Conservation (phyloP, 2,113 vertebrate species). For the Micronisus gabar region DNA sequence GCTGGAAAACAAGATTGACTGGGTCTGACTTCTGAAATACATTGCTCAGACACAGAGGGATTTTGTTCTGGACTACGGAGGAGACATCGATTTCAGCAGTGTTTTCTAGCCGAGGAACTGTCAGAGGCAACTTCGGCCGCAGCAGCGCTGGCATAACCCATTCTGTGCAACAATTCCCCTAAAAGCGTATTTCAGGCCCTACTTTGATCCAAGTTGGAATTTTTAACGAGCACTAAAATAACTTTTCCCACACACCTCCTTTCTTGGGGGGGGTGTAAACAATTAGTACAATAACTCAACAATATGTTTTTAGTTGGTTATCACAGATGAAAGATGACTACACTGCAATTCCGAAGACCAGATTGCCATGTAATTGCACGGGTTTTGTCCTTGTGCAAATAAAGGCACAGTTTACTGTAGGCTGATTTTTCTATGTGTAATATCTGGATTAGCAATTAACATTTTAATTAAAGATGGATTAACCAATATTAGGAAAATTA, state of each 20-base stretch:
- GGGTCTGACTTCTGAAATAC: background rate
- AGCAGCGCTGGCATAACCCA: background rate
- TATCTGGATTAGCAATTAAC: constrained; percentile 54
- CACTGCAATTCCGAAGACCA: background rate
- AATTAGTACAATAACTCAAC: background rate
- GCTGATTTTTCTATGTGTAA: background rate
- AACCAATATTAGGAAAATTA: constrained; percentile 57
- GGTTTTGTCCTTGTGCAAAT: background rate
- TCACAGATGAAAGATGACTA: background rate
- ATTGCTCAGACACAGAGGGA: background rate
- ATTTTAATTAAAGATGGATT: constrained; percentile 65
- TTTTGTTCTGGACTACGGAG: background rate
- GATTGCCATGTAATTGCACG: background rate
- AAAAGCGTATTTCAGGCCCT: background rate
- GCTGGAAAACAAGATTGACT: background rate
- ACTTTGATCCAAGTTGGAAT: background rate
- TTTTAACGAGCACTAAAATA: background rate
- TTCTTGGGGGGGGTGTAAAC: background rate
- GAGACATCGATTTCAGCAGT: background rate
- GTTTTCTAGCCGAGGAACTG: background rate
- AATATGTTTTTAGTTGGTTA: background rate
- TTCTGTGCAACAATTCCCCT: background rate
- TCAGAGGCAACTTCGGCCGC: background rate
- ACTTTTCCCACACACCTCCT: rapidly evolving
- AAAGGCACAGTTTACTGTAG: constrained; percentile 1